These are phyloP conservation scores for Microtus oregoni DNA, from an alignment of 2,113 vertebrate genomes.

Conservation along the genomic window DNA sequence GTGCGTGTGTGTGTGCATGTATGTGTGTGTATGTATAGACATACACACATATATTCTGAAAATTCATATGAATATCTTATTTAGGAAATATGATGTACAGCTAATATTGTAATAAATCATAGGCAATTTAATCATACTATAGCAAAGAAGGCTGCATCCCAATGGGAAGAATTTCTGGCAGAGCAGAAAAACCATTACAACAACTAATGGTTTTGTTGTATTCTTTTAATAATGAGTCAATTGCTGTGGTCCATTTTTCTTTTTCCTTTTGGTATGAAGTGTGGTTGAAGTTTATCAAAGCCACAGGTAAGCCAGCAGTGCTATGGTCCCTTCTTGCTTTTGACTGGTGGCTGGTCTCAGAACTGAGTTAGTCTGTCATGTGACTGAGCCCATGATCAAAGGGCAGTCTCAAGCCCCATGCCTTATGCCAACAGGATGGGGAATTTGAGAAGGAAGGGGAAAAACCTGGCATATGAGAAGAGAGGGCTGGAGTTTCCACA, in stretches of 20 bases:
- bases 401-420: not conserved
- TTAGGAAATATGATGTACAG: not conserved
- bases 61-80: not conserved
- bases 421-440: not conserved
- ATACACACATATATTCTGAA: not conserved
- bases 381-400: not conserved
- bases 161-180: not conserved
- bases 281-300: not conserved
- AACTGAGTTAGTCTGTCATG: not conserved
- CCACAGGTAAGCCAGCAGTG: not conserved
- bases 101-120: conserved; percentile 23
- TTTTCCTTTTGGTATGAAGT: not conserved
- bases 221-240: not conserved
- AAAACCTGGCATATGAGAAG: not conserved
- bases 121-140: not conserved
- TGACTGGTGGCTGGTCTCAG: not conserved
- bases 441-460: not conserved
- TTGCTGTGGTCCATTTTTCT: not conserved
- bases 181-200: not conserved
- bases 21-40: not conserved
- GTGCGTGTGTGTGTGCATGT: no score
- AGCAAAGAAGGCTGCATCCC: conserved; percentile 1
- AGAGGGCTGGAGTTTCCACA: not conserved
- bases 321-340: not conserved
- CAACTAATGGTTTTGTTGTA: conserved; percentile 2